phyloP scores from a whole-genome alignment of 2,113 vertebrate genomes.

The Rhegmatorhina hoffmannsi region DNA sequence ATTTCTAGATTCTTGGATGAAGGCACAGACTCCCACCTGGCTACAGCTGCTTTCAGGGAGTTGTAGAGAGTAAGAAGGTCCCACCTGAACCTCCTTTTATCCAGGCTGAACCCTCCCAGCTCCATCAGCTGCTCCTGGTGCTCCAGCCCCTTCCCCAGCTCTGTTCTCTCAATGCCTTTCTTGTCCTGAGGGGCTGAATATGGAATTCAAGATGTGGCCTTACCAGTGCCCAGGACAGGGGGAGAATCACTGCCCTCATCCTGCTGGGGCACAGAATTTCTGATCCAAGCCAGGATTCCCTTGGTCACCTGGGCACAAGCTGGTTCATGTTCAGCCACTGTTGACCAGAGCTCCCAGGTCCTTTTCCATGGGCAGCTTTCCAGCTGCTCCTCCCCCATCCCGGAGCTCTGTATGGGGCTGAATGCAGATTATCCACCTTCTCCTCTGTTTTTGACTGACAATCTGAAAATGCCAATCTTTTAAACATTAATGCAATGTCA shows the following conservation, averaged over 20 bases:
- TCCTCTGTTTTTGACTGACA: background rate
- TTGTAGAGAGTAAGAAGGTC: rapidly evolving
- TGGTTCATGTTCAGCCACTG: background rate
- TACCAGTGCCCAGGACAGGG: background rate
- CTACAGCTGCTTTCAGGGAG: background rate
- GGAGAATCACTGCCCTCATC: background rate
- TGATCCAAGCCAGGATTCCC: background rate
- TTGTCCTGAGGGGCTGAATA: too few species aligned
- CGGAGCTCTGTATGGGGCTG: background rate
- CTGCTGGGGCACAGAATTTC: background rate
- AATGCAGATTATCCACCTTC: background rate
- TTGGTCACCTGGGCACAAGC: background rate
- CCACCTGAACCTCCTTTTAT: background rate
- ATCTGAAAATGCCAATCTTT: background rate
- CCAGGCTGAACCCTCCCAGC: background rate
- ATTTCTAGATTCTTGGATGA: background rate
- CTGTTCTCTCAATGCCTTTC: rapidly evolving
- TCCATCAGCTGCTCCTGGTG: background rate
- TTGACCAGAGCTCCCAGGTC: background rate
- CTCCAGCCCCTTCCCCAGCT: background rate
- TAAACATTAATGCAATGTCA: background rate
- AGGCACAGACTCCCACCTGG: background rate
- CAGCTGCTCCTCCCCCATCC: rapidly evolving
- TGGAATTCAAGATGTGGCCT: rapidly evolving
- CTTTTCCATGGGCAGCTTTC: background rate